phyloP scores from a whole-genome alignment of 2,797 vertebrate species.

The Poeciliopsis paucimaculata region DNA sequence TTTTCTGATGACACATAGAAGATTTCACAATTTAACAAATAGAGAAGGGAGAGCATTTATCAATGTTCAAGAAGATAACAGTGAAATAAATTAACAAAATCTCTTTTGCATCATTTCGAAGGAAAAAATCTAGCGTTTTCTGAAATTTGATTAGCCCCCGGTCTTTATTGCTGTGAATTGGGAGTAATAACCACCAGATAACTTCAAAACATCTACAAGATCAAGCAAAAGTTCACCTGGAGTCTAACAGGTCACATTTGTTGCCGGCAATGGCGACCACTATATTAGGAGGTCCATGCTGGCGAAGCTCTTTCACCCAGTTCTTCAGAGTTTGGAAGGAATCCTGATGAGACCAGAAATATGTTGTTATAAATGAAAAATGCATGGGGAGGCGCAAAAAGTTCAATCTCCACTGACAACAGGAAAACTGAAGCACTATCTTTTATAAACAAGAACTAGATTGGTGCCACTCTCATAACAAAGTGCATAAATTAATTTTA shows the following conservation, averaged over 20 bases:
- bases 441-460: background rate
- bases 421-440: background rate
- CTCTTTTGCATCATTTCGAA: background rate
- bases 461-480: background rate
- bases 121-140: background rate
- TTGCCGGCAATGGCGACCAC: constrained; percentile 98
- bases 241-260: constrained; percentile 95
- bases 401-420: background rate
- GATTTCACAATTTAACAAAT: constrained; percentile 21
- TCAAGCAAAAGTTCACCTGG: constrained; percentile 81
- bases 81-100: background rate
- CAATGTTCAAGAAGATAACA: background rate
- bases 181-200: background rate
- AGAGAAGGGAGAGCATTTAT: background rate
- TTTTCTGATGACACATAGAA: background rate
- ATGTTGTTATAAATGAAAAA: constrained; percentile 3
- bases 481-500: background rate
- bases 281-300: constrained; percentile 96
- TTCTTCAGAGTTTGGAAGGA: constrained; percentile 97
- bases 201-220: background rate
- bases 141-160: background rate
- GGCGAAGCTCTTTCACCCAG: constrained; percentile 97
- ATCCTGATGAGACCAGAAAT: constrained; percentile 79
- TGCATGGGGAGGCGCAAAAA: background rate
- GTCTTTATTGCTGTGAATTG: constrained; percentile 4